Percentiles rank a stretch among this genome's conserved stretches.
These are phyloP conservation scores for Protonemura montana DNA, from an alignment of 2,888 invertebrate species.

Conservation along the genomic window DNA sequence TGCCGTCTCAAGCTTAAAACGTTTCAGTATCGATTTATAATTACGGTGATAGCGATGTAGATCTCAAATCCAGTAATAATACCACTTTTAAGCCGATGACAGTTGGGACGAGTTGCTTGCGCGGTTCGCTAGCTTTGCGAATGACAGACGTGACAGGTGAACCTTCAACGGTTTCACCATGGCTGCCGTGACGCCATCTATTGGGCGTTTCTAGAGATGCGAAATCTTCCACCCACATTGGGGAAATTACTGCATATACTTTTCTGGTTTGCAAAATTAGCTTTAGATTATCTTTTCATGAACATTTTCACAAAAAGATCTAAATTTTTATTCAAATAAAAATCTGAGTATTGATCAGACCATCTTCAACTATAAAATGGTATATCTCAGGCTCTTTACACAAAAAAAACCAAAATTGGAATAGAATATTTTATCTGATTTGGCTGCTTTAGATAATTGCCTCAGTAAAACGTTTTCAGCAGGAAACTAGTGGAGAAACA, in stretches of 20 bases:
- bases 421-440: too few species aligned
- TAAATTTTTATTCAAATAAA: too few species aligned
- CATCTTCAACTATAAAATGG: too few species aligned
- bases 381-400: too few species aligned
- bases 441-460: too few species aligned
- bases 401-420: too few species aligned
- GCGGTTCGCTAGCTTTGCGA: conserved; percentile 35
- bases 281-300: too few species aligned
- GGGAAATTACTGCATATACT: not conserved
- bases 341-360: too few species aligned
- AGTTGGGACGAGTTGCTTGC: conserved; percentile 24
- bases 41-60: not conserved
- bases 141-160: conserved; percentile 48
- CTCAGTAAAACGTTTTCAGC: too few species aligned
- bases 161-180: conserved; percentile 35
- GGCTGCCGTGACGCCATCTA: conserved; percentile 32
- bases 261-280: too few species aligned
- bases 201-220: conserved; percentile 5
- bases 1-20: not conserved
- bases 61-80: not conserved
- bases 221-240: not conserved
- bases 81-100: conserved; percentile 31
- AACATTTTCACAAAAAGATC: too few species aligned
- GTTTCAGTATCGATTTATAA: not conserved
- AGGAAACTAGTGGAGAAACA: too few species aligned